These are phyloP conservation scores for Cephalopachus bancanus DNA, from an alignment of 2,797 vertebrate genomes.

Conservation along the genomic window DNA sequence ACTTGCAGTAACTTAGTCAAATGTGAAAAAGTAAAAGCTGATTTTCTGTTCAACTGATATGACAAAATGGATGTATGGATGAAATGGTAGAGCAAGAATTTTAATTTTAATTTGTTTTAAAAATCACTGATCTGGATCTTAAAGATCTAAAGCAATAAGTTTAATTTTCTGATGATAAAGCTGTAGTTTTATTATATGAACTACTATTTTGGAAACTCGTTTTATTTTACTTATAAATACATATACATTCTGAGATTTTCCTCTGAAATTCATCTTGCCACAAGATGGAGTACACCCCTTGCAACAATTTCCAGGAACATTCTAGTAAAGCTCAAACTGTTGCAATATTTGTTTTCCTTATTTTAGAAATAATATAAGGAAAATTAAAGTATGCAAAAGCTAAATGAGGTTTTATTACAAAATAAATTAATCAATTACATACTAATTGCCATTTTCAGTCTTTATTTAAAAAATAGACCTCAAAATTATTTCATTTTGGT, in stretches of 20 bases:
- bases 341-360: background rate
- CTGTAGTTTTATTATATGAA: slow-evolving; percentile 80
- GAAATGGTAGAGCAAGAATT: background rate
- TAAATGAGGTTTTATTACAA: background rate
- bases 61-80: slow-evolving; percentile 63
- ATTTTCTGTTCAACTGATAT: slow-evolving; percentile 26
- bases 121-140: slow-evolving; percentile 28
- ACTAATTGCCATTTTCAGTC: background rate
- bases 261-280: slow-evolving; percentile 76
- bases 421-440: background rate
- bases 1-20: background rate
- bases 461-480: background rate
- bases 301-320: background rate
- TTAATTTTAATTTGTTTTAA: slow-evolving; percentile 16
- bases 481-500: slow-evolving; percentile 52
- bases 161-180: slow-evolving; percentile 82
- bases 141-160: slow-evolving; percentile 71
- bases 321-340: background rate
- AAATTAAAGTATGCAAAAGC: slow-evolving; percentile 4
- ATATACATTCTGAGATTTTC: slow-evolving; percentile 11
- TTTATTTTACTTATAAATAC: slow-evolving; percentile 62
- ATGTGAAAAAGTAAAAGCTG: slow-evolving; percentile 63
- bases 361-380: background rate
- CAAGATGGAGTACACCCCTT: slow-evolving; percentile 79
- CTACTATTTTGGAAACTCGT: slow-evolving; percentile 63